Conservation (phyloP, 2,113 vertebrate species). For the Hemiscyllium ocellatum region DNA sequence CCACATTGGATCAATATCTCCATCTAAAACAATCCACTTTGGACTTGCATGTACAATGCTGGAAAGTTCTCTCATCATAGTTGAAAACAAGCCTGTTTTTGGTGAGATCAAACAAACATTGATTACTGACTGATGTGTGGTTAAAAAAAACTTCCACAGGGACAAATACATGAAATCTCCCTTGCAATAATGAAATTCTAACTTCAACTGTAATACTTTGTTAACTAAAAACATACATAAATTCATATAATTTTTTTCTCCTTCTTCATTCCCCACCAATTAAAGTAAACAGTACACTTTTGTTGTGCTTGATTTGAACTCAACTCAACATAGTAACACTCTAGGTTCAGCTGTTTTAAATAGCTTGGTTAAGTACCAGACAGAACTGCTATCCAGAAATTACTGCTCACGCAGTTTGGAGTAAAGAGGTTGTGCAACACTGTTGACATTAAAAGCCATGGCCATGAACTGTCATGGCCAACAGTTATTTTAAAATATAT, state of each 20-base stretch:
- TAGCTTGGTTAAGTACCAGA: neutral
- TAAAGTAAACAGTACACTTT: neutral
- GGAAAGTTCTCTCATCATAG: constrained; percentile 61
- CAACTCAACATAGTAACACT: neutral
- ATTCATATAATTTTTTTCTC: neutral
- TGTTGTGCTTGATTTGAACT: neutral
- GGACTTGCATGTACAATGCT: constrained; percentile 49
- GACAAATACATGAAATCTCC: neutral
- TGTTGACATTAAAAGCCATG: neutral
- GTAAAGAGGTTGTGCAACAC: neutral
- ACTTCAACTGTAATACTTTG: neutral
- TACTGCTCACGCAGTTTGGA: neutral
- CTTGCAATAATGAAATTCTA: neutral
- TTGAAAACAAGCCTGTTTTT: constrained; percentile 60
- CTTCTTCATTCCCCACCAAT: too few species aligned
- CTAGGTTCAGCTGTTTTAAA: neutral
- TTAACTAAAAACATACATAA: neutral
- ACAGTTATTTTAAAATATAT: neutral
- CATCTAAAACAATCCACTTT: constrained; percentile 66
- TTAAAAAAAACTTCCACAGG: neutral
- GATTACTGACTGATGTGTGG: neutral
- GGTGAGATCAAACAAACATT: neutral
- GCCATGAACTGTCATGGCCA: neutral
- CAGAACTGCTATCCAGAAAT: neutral
- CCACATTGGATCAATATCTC: constrained; percentile 64